These are phyloP conservation scores for Melanostoma mellinum DNA, from an alignment of 2,888 invertebrate genomes.

Conservation along the genomic window DNA sequence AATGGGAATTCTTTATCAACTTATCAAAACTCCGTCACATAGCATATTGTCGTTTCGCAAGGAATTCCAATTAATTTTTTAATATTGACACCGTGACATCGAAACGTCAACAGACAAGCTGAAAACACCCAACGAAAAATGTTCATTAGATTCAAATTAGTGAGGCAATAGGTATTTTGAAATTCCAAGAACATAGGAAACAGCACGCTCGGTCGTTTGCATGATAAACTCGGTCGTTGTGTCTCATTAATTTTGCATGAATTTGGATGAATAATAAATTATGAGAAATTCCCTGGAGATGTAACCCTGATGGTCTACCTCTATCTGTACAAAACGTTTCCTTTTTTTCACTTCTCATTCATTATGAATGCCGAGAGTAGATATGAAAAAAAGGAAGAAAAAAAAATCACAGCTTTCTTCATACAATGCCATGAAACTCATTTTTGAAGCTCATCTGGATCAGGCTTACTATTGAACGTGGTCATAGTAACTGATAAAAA, in stretches of 20 bases:
- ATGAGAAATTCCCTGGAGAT: slow-evolving; percentile 12
- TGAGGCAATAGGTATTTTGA: no score
- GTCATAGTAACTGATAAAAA: slow-evolving; percentile 7
- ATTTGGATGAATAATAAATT: slow-evolving; percentile 54
- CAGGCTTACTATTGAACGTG: background rate
- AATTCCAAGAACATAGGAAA: background rate
- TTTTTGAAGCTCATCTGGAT: background rate
- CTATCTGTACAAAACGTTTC: background rate
- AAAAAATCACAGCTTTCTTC: background rate
- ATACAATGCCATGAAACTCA: slow-evolving; percentile 2
- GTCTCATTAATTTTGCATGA: slow-evolving; percentile 54
- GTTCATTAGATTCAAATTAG: no score
- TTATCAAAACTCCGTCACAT: no score
- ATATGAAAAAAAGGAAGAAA: background rate
- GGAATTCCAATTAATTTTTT: no score
- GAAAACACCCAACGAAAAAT: no score
- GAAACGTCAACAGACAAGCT: no score
- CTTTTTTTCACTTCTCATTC: background rate
- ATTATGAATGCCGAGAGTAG: slow-evolving; percentile 12
- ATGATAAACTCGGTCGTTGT: slow-evolving; percentile 47
- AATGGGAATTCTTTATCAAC: no score
- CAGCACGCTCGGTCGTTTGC: slow-evolving; percentile 24
- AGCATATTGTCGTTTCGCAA: no score
- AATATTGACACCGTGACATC: no score
- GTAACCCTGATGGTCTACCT: background rate